phyloP scores from a whole-genome alignment of 2,888 invertebrate species.

The Metacarcinus magister region DNA sequence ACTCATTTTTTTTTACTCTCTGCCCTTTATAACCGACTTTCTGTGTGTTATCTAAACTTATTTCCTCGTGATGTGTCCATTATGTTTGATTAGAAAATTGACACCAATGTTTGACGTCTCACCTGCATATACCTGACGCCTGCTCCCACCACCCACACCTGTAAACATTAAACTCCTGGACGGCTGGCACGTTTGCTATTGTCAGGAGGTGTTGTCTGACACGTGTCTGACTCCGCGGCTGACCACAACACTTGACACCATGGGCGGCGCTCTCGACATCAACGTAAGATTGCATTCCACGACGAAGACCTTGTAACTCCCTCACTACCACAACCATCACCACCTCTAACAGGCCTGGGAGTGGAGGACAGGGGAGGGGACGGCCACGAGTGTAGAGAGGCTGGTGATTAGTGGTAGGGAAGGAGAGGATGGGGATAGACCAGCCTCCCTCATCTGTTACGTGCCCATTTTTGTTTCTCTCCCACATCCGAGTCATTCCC shows the following conservation, averaged over 20 bases:
- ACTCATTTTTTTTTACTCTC: neutral
- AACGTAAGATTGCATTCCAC: slow-evolving; percentile 41
- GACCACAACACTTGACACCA: slow-evolving; percentile 49
- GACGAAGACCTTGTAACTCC: slow-evolving; percentile 31
- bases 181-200: slow-evolving; percentile 19
- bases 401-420: slow-evolving; percentile 41
- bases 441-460: slow-evolving; percentile 28
- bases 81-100: neutral
- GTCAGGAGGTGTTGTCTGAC: slow-evolving; percentile 49
- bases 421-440: neutral
- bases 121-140: slow-evolving; percentile 32
- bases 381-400: neutral
- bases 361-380: neutral
- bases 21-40: neutral
- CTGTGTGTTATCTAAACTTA: neutral
- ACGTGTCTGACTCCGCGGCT: slow-evolving; percentile 35
- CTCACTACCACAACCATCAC: slow-evolving; percentile 18
- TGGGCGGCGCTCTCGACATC: slow-evolving; percentile 46
- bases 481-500: slow-evolving; percentile 4
- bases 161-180: slow-evolving; percentile 8
- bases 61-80: neutral
- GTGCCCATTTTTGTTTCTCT: neutral
- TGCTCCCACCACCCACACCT: slow-evolving; percentile 20
- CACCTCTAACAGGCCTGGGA: neutral
- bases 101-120: neutral